A percentile compares a stretch with the other conserved stretches of the same genome.
Conservation (phyloP, 2,888 invertebrate species). For the Tineola bisselliella region DNA sequence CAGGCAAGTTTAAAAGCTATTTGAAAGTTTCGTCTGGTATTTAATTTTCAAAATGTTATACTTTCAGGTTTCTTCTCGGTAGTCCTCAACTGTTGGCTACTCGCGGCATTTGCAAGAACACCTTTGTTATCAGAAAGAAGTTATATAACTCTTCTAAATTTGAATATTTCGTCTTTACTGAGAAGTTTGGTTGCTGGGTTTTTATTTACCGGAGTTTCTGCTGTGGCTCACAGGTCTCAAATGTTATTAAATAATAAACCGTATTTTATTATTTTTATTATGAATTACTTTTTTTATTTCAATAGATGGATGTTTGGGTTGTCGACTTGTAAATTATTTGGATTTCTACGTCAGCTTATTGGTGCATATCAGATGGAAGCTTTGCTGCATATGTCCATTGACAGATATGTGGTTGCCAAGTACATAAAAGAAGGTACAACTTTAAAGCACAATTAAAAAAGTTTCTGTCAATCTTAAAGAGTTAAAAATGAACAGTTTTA, state of each 20-base stretch:
- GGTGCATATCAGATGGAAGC: constrained; percentile 54
- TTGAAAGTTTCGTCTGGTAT: neutral
- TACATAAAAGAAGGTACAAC: constrained; percentile 46
- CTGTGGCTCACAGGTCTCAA: constrained; percentile 27
- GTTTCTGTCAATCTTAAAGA: neutral
- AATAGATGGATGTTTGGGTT: constrained; percentile 35
- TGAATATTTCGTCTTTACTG: constrained; percentile 31
- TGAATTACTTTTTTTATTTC: constrained; percentile 7
- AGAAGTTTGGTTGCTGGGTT: constrained; percentile 28
- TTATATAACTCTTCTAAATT: constrained; percentile 48
- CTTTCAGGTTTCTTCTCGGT: constrained; percentile 11
- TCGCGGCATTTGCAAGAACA: constrained; percentile 6
- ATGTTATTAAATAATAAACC: neutral
- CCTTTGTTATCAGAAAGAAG: constrained; percentile 30
- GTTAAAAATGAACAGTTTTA: no score
- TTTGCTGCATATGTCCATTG: constrained; percentile 54
- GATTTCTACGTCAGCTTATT: constrained; percentile 52
- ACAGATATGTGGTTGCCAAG: constrained; percentile 53
- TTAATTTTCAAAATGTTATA: neutral
- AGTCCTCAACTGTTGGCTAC: constrained; percentile 10
- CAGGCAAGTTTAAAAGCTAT: constrained; percentile 13
- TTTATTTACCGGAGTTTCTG: constrained; percentile 28
- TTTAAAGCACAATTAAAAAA: neutral
- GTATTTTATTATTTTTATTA: neutral
- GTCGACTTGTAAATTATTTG: constrained; percentile 37